Evolutionary conservation across 2,888 invertebrate species (phyloP), one percentile per base, ranked within the genome.

Genomic region (Cephus rjabovi): DNA sequence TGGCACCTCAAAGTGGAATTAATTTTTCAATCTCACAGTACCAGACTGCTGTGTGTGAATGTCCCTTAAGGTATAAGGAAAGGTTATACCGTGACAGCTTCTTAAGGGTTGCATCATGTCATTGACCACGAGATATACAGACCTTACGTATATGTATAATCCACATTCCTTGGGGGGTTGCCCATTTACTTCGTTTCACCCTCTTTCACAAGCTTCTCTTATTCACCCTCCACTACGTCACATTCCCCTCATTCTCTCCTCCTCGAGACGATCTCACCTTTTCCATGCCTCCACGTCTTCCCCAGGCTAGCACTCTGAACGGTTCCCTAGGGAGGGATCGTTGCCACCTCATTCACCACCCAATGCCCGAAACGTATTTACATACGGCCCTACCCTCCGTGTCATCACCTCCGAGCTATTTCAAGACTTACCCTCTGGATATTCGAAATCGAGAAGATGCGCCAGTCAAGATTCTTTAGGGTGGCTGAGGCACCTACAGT

Each of bases 331-430:
- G 83, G 87, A 82, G 77, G 81, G 86, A 87, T 86, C 87, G 87
- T 87, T 83, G 85, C 84, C 86, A 86, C 84, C 83, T 87, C 86
- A 81, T 86, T 86, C 85, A 75, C 79, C 81, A 80, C 69, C 81
- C 83, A 76, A 81, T 84, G 81, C 84, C 80, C 82, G 79, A 83
- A 79, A 82, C 82, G 81, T 86, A 87, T 87, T 87, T 87, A 85
- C 87, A 86, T 87, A 87, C 82, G 82, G 80, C 80, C 73, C 79
- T 79, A 79, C 80, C 78, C 83, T 79, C 70, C 68, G 12, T 35
- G 33, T 30, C 75, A 35, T 78, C 82, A 69, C 56, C 74, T 76
- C 77, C 76, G 71, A 30, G 71, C 71, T 71, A 71, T 71, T 71
- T 71, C 71, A 34, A 34, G 33, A 71, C 15, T 34, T 15, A 33